A percentile compares a stretch with the other conserved stretches of the same genome.
phyloP scores from a whole-genome alignment of 2,113 vertebrate species.

The Pholis gunnellus region DNA sequence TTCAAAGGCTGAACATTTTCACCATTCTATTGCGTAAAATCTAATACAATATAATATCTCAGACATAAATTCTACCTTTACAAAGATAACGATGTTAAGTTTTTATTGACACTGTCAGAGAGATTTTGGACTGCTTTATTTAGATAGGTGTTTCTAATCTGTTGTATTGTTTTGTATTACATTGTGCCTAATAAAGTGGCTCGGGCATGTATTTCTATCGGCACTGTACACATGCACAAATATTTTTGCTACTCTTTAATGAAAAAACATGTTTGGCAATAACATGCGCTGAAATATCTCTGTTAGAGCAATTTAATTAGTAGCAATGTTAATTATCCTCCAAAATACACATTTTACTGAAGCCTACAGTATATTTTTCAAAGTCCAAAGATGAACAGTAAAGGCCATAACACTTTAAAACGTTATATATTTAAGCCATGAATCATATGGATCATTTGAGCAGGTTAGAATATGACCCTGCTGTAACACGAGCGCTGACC shows the following conservation, averaged over 20 bases:
- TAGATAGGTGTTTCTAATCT: not conserved
- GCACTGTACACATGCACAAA: not conserved
- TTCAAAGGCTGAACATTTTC: not conserved
- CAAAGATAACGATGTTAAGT: not conserved
- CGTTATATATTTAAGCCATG: not conserved
- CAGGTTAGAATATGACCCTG: constrained; percentile 48
- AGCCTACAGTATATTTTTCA: not conserved
- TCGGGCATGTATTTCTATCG: not conserved
- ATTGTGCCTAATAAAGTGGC: not conserved
- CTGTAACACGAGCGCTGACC: constrained; percentile 51
- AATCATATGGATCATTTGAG: constrained; percentile 30
- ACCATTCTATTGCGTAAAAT: not conserved
- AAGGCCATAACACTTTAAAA: not conserved
- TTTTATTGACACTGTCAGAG: not conserved
- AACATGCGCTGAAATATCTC: not conserved
- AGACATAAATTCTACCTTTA: not conserved
- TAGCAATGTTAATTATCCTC: not conserved
- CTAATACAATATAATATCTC: not conserved
- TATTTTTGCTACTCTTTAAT: constrained; percentile 2
- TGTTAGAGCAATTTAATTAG: not conserved
- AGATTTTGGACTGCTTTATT: not conserved
- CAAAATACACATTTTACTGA: not conserved
- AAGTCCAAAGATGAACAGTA: not conserved
- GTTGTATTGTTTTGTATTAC: not conserved
- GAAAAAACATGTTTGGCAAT: not conserved